phyloP scores from a whole-genome alignment of 2,797 vertebrate genomes.

The Brotula barbata region DNA sequence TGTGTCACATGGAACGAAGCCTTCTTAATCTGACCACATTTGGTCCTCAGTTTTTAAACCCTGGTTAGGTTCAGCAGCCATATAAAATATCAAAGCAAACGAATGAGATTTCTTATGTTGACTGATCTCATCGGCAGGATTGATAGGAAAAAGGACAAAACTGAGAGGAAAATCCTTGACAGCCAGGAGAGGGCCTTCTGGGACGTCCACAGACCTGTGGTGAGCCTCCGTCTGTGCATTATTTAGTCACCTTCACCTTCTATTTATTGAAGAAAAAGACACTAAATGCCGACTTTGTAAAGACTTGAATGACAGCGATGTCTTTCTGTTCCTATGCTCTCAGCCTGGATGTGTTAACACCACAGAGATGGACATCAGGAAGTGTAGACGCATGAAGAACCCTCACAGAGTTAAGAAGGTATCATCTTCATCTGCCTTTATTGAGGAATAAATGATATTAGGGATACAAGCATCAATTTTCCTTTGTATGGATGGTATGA shows the following conservation, averaged over 20 bases:
- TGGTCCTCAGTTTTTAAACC: constrained; percentile 5
- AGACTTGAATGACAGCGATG: not conserved
- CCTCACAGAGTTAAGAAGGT: constrained; percentile 98
- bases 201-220: constrained; percentile 98
- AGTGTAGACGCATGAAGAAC: constrained; percentile 96
- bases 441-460: too few species aligned
- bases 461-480: too few species aligned
- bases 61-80: constrained; percentile 7
- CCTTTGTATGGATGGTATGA: too few species aligned
- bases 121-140: constrained; percentile 82
- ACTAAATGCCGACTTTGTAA: not conserved
- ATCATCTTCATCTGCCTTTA: constrained; percentile 10
- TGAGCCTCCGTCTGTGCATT: constrained; percentile 68
- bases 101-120: constrained; percentile 25
- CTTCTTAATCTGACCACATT: not conserved
- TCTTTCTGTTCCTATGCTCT: constrained; percentile 1
- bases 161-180: constrained; percentile 97
- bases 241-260: not conserved
- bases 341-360: constrained; percentile 99
- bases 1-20: not conserved
- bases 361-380: constrained; percentile 99
- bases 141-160: constrained; percentile 98
- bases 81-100: constrained; percentile 1
- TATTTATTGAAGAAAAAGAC: not conserved
- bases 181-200: constrained; percentile 99